Percentiles rank a stretch among this genome's conserved stretches.
Conservation (phyloP, 92 coral and sea anemone species). For the Actinostola sp. region DNA sequence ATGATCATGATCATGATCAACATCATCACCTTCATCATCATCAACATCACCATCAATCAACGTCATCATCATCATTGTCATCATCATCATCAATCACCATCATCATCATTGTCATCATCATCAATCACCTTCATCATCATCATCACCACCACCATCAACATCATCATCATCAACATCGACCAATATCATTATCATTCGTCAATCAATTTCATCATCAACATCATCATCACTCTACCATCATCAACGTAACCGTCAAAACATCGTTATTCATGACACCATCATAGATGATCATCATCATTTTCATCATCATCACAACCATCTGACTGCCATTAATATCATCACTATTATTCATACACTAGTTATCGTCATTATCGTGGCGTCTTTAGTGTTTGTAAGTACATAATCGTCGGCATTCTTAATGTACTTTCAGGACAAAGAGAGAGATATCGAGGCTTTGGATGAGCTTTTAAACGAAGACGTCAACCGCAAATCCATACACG, state of each 20-base stretch:
- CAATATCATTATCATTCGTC: background rate
- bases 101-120: background rate
- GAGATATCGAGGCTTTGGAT: slow-evolving; percentile 68
- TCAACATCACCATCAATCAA: background rate
- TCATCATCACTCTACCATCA: background rate
- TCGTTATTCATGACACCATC: too few species aligned
- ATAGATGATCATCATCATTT: background rate
- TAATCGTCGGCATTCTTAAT: background rate
- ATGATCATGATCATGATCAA: background rate
- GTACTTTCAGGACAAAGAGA: slow-evolving; percentile 73
- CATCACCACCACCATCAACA: background rate
- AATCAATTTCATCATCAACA: background rate
- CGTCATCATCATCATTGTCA: background rate
- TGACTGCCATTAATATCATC: background rate
- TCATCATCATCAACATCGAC: too few species aligned
- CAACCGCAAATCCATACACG: slow-evolving; percentile 64
- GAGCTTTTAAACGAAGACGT: slow-evolving; percentile 75
- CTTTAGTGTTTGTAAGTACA: background rate
- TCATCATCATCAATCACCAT: background rate
- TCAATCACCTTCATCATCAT: background rate
- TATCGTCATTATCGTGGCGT: background rate
- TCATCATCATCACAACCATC: background rate
- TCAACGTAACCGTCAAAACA: too few species aligned
- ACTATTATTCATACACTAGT: background rate
- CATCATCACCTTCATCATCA: too few species aligned